Percentiles rank a stretch among this genome's conserved stretches.
These are phyloP conservation scores for Hetaerina titia DNA, from an alignment of 2,888 invertebrate species.

Conservation along the genomic window DNA sequence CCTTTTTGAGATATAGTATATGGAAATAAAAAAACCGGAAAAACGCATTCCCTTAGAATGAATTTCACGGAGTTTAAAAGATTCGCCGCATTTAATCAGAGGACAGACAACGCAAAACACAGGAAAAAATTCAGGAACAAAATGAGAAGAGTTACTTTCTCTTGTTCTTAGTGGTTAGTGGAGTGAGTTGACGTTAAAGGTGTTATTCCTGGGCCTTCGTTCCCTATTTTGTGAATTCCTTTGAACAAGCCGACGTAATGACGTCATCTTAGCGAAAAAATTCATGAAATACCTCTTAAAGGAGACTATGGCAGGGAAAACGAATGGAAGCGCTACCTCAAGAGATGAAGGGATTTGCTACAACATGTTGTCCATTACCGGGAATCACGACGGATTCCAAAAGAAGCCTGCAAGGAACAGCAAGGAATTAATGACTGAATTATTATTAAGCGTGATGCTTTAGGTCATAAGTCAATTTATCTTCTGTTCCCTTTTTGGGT, in stretches of 20 bases:
- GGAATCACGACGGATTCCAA: neutral
- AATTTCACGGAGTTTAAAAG: neutral
- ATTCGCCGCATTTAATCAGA: neutral
- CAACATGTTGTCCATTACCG: neutral
- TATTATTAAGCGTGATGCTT: neutral
- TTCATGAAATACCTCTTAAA: neutral
- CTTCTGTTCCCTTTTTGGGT: neutral
- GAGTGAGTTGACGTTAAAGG: neutral
- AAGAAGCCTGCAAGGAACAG: neutral
- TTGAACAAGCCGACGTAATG: conserved; percentile 32
- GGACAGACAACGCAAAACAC: neutral
- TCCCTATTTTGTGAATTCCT: neutral
- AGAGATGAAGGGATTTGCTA: neutral
- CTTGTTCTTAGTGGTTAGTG: neutral
- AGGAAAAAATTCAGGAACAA: neutral
- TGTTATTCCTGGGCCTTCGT: neutral
- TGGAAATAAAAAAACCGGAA: neutral
- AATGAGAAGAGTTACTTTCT: neutral
- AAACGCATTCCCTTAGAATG: neutral
- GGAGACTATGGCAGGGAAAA: neutral
- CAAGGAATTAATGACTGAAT: neutral
- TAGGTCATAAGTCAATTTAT: neutral
- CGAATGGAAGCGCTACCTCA: neutral
- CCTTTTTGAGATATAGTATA: neutral
- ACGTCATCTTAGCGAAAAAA: conserved; percentile 4